These are phyloP conservation scores for Peromyscus californicus DNA, from an alignment of 2,113 vertebrate genomes.

Conservation along the genomic window DNA sequence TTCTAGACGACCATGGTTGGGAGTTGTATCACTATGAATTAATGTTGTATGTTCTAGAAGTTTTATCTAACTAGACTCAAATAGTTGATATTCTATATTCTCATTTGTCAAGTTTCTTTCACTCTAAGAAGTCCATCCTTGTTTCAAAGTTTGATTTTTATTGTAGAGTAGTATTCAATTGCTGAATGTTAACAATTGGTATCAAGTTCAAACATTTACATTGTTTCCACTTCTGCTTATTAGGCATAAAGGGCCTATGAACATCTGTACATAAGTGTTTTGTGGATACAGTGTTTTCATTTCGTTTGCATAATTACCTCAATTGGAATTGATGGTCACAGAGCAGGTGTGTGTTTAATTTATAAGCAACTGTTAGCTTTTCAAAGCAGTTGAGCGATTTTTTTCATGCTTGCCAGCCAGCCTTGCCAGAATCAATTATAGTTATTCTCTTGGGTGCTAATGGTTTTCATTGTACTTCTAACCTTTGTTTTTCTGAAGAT, in stretches of 20 bases:
- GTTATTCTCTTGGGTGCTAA: not conserved
- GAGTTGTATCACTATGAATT: not conserved
- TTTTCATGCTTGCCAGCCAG: not conserved
- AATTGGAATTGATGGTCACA: constrained; percentile 30
- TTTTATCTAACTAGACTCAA: constrained; percentile 32
- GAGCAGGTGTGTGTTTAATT: constrained; percentile 30
- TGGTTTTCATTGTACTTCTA: constrained; percentile 13
- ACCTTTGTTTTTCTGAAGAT: constrained; percentile 21
- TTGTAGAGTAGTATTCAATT: not conserved
- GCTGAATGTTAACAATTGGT: constrained; percentile 21
- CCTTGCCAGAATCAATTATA: constrained; percentile 37
- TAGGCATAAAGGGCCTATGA: constrained; percentile 44
- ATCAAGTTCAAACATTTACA: constrained; percentile 2
- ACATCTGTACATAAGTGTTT: constrained; percentile 4
- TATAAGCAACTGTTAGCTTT: constrained; percentile 42
- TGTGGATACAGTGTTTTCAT: constrained; percentile 46
- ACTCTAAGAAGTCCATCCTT: constrained; percentile 23
- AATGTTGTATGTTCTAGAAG: constrained; percentile 4
- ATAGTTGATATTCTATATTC: not conserved
- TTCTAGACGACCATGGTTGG: not conserved
- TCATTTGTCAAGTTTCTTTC: constrained; percentile 15
- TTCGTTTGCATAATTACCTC: constrained; percentile 61
- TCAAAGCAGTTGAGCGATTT: not conserved
- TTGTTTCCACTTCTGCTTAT: constrained; percentile 33
- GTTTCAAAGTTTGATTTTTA: constrained; percentile 37